phyloP scores from a whole-genome alignment of 2,797 vertebrate species.

The Fratercula arctica region DNA sequence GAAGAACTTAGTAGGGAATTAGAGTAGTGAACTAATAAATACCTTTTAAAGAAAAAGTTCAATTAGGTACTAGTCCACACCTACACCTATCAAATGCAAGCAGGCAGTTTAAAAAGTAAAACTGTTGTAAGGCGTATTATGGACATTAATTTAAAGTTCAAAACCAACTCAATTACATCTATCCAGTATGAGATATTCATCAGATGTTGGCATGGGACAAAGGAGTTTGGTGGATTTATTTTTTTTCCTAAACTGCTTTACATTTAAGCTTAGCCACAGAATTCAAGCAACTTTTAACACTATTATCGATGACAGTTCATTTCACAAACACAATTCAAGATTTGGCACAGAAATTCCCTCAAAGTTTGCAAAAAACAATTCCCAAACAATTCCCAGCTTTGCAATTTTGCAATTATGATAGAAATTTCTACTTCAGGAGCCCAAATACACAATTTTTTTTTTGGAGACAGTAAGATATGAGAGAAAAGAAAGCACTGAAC shows the following conservation, averaged over 20 bases:
- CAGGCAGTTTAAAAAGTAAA: neutral
- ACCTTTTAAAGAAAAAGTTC: neutral
- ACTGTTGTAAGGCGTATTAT: neutral
- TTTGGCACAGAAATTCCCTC: neutral
- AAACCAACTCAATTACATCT: neutral
- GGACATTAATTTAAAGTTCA: neutral
- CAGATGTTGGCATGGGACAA: neutral
- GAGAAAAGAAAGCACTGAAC: neutral
- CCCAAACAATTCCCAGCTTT: neutral
- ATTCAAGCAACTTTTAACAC: neutral
- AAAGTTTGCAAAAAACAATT: neutral
- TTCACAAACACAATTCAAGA: neutral
- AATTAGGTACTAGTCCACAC: neutral
- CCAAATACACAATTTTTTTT: neutral
- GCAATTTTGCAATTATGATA: neutral
- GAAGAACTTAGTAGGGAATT: neutral
- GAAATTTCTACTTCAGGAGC: neutral
- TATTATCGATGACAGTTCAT: neutral
- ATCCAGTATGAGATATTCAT: neutral
- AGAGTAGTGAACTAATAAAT: neutral
- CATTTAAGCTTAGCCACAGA: neutral
- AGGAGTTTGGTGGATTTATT: neutral
- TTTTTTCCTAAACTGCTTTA: neutral
- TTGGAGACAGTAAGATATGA: rapidly evolving
- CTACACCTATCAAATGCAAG: neutral